A percentile compares a stretch with the other conserved stretches of the same genome.
These are phyloP conservation scores for Druceiella hillmani DNA, from an alignment of 2,888 invertebrate genomes.

Conservation along the genomic window DNA sequence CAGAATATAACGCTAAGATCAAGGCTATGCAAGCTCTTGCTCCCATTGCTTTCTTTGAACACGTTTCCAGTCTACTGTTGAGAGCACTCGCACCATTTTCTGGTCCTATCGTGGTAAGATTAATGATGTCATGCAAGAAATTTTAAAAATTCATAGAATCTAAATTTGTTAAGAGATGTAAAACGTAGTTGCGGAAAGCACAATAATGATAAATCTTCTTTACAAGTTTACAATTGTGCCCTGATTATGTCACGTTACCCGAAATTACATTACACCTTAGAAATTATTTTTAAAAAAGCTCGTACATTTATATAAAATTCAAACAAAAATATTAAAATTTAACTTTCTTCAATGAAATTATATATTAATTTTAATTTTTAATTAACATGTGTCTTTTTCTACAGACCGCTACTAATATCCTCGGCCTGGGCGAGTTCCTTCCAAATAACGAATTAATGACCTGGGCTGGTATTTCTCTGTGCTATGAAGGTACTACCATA, in stretches of 20 bases:
- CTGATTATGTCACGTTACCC: no score
- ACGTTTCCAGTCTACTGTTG: constrained; percentile 40
- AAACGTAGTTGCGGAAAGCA: not conserved
- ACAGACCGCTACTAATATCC: no score
- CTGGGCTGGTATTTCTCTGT: constrained; percentile 29
- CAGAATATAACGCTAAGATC: constrained; percentile 51
- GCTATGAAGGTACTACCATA: constrained; percentile 30
- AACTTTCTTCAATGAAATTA: no score
- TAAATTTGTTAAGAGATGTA: not conserved
- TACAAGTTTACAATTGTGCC: no score
- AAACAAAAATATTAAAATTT: no score
- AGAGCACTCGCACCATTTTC: constrained; percentile 29
- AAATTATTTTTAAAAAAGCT: no score
- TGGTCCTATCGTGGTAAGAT: constrained; percentile 28
- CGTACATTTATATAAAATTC: no score
- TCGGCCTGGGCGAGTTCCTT: constrained; percentile 46
- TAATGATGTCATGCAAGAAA: not conserved
- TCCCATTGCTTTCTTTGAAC: constrained; percentile 51
- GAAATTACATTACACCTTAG: no score
- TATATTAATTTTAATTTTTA: no score
- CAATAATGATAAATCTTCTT: no score
- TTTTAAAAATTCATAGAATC: not conserved
- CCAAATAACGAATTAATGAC: constrained; percentile 35
- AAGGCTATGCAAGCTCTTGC: constrained; percentile 49
- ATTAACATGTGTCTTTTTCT: no score